These are phyloP conservation scores for Apis dorsata DNA, from an alignment of 1,140 invertebrate species.

Conservation along the genomic window DNA sequence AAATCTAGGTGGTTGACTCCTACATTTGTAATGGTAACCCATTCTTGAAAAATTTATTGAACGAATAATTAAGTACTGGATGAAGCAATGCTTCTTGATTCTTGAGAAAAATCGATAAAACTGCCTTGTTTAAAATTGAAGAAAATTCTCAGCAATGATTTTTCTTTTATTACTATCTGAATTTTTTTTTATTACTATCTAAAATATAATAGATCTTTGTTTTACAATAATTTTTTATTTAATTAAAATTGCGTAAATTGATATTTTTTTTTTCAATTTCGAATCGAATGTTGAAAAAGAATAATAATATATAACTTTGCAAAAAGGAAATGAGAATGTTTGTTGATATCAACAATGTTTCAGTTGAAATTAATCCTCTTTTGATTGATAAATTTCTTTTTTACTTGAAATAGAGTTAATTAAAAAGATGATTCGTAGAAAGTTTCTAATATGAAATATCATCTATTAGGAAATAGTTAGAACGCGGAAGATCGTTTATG, in stretches of 20 bases:
- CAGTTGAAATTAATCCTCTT: background rate
- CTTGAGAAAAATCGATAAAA: background rate
- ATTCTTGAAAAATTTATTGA: background rate
- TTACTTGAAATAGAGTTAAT: background rate
- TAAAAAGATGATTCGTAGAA: background rate
- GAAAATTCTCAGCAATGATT: background rate
- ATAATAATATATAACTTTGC: background rate
- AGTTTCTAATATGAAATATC: background rate
- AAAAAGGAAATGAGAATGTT: background rate
- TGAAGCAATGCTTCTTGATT: background rate
- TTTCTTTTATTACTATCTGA: no score
- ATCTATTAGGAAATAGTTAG: background rate
- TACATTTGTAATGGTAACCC: background rate
- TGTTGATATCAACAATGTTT: background rate
- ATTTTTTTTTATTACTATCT: no score
- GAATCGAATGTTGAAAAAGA: background rate
- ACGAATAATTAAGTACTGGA: background rate
- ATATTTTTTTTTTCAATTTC: background rate
- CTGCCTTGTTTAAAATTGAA: background rate
- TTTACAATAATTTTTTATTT: no score
- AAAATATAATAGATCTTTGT: no score
- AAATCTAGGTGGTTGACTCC: constrained; percentile 12
- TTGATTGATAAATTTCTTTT: background rate
- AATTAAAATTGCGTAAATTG: background rate
- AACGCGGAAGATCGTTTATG: background rate